Evolutionary conservation across 1,140 invertebrate species (phyloP).

Genomic region (Pararge aegeria): DNA sequence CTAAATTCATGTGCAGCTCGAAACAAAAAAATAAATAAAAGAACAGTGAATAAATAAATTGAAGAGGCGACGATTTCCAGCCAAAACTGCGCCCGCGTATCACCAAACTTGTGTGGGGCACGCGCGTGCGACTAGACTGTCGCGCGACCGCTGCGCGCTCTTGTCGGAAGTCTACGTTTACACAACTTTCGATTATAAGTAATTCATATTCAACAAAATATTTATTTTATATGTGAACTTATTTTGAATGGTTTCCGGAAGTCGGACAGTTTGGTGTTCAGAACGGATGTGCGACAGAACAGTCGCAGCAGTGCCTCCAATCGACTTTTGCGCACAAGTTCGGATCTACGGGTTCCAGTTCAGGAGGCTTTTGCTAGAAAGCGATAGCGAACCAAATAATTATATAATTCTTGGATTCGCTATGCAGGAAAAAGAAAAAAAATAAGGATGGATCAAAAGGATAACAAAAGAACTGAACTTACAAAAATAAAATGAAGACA

Average conservation of each 20-base stretch:
- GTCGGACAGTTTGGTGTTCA: not conserved
- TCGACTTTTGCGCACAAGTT: slow-evolving; percentile 70
- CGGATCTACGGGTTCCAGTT: slow-evolving; percentile 79
- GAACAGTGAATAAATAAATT: slow-evolving; percentile 37
- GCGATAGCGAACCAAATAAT: slow-evolving; percentile 29
- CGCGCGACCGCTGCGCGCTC: slow-evolving; percentile 28
- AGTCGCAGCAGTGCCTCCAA: slow-evolving; percentile 46
- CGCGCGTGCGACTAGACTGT: slow-evolving; percentile 37
- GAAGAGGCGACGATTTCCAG: slow-evolving; percentile 59
- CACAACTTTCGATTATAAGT: too few relatives aligned
- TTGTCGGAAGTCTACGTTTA: not conserved
- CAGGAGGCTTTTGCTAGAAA: slow-evolving; percentile 56
- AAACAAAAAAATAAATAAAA: slow-evolving; percentile 24
- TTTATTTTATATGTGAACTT: too few relatives aligned
- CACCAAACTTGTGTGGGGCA: slow-evolving; percentile 74
- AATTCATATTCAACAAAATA: too few relatives aligned
- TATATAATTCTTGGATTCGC: slow-evolving; percentile 25
- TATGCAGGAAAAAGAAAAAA: slow-evolving; percentile 31
- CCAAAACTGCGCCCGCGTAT: slow-evolving; percentile 77
- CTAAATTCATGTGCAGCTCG: not conserved
- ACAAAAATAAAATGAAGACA: too few relatives aligned
- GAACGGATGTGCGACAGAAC: slow-evolving; percentile 36
- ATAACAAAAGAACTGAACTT: slow-evolving; percentile 16
- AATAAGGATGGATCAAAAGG: not conserved
- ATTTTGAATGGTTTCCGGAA: not conserved